A percentile compares a stretch with the other conserved stretches of the same genome.
Conservation (phyloP, 2,113 vertebrate species). For the Eretmochelys imbricata region DNA sequence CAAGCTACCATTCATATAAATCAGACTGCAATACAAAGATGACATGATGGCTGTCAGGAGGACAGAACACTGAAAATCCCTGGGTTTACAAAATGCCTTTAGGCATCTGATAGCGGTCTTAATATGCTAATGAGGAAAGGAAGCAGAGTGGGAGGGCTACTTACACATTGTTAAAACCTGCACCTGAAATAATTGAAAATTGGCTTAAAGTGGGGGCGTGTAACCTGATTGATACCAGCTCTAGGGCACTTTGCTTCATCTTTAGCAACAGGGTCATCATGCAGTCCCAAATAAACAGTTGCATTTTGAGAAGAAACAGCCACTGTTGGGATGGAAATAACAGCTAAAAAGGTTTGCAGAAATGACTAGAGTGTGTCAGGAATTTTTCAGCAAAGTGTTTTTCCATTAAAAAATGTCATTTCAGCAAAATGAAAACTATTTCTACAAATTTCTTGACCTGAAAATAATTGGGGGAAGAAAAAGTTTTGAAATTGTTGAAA, state of each 20-base stretch:
- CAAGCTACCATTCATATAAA: background rate
- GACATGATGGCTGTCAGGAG: constrained; percentile 38
- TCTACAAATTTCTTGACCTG: background rate
- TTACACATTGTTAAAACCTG: constrained; percentile 67
- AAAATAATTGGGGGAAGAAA: background rate
- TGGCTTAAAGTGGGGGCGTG: background rate
- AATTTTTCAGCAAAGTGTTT: background rate
- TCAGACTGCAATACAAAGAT: constrained; percentile 41
- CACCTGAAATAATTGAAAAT: constrained; percentile 73
- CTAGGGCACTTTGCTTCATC: constrained; percentile 40
- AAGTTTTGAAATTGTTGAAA: background rate
- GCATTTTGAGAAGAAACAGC: constrained; percentile 10
- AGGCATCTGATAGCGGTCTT: constrained; percentile 59
- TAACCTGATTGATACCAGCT: constrained; percentile 57
- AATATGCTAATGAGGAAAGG: constrained; percentile 61
- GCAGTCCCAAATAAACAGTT: background rate
- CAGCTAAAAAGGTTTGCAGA: constrained; percentile 23
- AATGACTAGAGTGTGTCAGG: background rate
- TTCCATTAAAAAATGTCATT: background rate
- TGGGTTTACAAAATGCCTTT: constrained; percentile 63
- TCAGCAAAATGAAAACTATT: background rate
- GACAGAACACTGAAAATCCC: constrained; percentile 64
- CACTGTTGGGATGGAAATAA: constrained; percentile 31
- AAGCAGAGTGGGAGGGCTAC: constrained; percentile 66
- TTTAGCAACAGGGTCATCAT: constrained; percentile 21